Base-by-base conservation (phyloP, 2,888 invertebrate species). In the Andrena chrysosceles region DNA sequence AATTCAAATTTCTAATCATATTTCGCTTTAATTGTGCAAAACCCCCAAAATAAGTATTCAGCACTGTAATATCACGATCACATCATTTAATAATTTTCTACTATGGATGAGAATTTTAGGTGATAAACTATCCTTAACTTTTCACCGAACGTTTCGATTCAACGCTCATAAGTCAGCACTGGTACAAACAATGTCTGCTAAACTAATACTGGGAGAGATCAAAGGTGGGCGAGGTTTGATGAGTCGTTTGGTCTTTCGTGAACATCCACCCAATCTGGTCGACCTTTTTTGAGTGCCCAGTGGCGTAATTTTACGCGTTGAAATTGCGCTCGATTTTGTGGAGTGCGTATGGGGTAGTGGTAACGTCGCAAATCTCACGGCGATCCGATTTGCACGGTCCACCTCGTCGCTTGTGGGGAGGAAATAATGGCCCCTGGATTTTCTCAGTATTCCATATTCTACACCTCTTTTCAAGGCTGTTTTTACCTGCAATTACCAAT, bases 391-490 rank as follows among this genome's bases (percentile, higher is more conserved):
- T 4, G 91, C 92, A 4, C 91, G 90, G 35, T 91, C 88, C 69
- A 89, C 54, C 72, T 91, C 92, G 71, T 93, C 88, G 26, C 85
- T 89, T 6, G 83, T 87, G 3, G 92, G 90, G 42, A 93, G 87
- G 35, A 88, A 93, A 84, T 93, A 93, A 48, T 91, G 91, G 1
- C 92, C 92, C 0, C 91, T 89, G 69, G 87, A 86, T 76, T 87
- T 89, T 73, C 84, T 81, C 13, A 93, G 75, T 85, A 93, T 90
- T 29, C 93, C 93, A 35, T 90, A 91, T 33, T 92, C 85, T 3
- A 93, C 88, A 0, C 93, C 93, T 4, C 89, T 85, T 70, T 88
- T 88, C 75, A 92, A 69, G 0, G 88, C 91, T 4, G 90, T 52
- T 20, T 89, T 90, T 8, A 92, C 92, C 93, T 93, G 69, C 8